A percentile compares a stretch with the other conserved stretches of the same genome.
Evolutionary conservation across 2,888 invertebrate genomes (phyloP).

Genomic region (Odontocerum albicorne): DNA sequence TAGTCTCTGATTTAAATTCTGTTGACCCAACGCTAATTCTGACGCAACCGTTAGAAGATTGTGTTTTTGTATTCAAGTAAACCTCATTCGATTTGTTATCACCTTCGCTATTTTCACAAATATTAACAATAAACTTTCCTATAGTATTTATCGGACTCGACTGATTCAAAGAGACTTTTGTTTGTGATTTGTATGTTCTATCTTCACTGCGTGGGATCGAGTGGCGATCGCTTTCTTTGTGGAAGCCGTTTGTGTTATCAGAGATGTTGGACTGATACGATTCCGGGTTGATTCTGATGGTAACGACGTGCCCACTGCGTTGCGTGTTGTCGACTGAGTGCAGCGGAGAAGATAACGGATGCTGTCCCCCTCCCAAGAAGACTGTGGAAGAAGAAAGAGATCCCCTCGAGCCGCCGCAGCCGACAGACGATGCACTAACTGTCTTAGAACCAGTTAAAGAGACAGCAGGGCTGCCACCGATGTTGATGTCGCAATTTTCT

Average conservation of each 20-base stretch:
- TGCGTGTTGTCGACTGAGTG: constrained; percentile 50
- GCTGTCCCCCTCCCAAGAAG: constrained; percentile 52
- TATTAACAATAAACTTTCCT: constrained; percentile 35
- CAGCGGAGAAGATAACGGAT: constrained; percentile 20
- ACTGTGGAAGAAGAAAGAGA: constrained; percentile 50
- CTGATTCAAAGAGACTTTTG: constrained; percentile 32
- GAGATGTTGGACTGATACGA: constrained; percentile 39
- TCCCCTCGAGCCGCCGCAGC: constrained; percentile 24
- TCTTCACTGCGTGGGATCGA: constrained; percentile 20
- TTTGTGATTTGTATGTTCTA: constrained; percentile 22
- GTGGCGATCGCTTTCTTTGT: constrained; percentile 21
- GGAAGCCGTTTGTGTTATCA: constrained; percentile 5
- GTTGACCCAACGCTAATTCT: constrained; percentile 55
- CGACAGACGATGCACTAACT: constrained; percentile 24
- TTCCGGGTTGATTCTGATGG: constrained; percentile 69
- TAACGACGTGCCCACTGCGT: constrained; percentile 61
- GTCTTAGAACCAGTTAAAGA: constrained; percentile 30
- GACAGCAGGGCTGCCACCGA: constrained; percentile 23
- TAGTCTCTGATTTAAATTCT: constrained; percentile 53
- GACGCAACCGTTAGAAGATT: constrained; percentile 53
- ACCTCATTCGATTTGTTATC: constrained; percentile 11
- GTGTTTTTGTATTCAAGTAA: constrained; percentile 6
- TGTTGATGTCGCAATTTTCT: constrained; percentile 14
- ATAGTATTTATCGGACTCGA: constrained; percentile 35
- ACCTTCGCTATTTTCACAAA: constrained; percentile 31